These are phyloP conservation scores for Gastrophysa polygoni DNA, from an alignment of 2,888 invertebrate genomes.

Conservation along the genomic window DNA sequence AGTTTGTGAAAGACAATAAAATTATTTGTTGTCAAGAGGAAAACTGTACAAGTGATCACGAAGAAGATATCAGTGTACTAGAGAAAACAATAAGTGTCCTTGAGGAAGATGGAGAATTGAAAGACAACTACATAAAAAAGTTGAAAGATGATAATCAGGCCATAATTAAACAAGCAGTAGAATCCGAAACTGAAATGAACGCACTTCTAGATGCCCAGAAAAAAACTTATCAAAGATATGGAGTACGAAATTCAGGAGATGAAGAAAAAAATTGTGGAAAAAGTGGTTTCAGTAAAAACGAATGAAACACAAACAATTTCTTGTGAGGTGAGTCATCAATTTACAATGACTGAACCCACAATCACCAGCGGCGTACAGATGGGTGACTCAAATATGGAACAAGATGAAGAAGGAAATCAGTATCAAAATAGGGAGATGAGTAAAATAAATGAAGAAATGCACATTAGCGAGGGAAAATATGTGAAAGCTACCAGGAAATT, in stretches of 20 bases:
- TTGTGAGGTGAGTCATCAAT: conserved; percentile 6
- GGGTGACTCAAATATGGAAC: not conserved
- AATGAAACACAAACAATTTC: conserved; percentile 3
- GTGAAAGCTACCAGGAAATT: not conserved
- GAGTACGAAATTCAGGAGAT: conserved; percentile 3
- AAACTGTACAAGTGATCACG: not conserved
- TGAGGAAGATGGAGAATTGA: conserved; percentile 8
- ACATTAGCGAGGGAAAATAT: not conserved
- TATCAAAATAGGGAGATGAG: conserved; percentile 4
- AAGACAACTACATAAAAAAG: conserved; percentile 7
- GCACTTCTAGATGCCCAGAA: conserved; percentile 4
- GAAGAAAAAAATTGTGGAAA: not conserved
- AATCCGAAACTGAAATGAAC: conserved; percentile 10
- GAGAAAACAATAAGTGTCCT: conserved; percentile 6
- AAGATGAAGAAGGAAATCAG: conserved; percentile 8
- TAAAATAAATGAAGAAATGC: not conserved
- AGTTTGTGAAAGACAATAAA: not conserved
- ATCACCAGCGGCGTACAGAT: conserved; percentile 7
- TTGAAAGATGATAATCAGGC: not conserved
- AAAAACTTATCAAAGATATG: conserved; percentile 6
- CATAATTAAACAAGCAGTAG: conserved; percentile 6
- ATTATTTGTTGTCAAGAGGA: not conserved
- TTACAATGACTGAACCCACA: conserved; percentile 2
- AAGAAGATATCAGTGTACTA: conserved; percentile 10
- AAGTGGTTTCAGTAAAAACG: conserved; percentile 5